Evolutionary conservation across 2,888 invertebrate genomes (phyloP).

Genomic region (Scotopteryx bipunctaria): DNA sequence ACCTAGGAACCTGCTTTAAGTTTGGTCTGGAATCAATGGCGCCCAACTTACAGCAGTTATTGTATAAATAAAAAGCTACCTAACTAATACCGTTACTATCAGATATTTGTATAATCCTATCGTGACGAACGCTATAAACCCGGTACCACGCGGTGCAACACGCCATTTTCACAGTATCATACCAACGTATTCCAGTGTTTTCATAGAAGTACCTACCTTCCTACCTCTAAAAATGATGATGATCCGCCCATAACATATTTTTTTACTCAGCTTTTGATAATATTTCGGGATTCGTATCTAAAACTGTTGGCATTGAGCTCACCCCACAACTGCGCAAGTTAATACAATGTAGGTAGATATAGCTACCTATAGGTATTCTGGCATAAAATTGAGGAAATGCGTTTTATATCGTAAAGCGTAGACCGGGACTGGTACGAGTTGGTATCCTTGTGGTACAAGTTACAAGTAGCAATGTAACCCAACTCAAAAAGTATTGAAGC

Average conservation of each 20-base stretch:
- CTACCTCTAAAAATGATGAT: no score
- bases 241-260: no score
- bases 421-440: conserved; percentile 56
- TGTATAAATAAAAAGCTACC: no score
- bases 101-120: conserved; percentile 19
- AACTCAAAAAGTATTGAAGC: no score
- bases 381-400: conserved; percentile 63
- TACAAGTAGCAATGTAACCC: no score
- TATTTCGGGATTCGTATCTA: no score
- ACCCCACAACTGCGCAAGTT: neutral
- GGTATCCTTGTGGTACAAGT: conserved; percentile 49
- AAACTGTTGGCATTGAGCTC: neutral
- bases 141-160: conserved; percentile 50
- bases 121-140: conserved; percentile 45
- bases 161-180: conserved; percentile 38
- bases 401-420: conserved; percentile 59
- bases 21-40: no score
- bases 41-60: no score
- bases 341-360: conserved; percentile 10
- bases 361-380: conserved; percentile 14
- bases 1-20: no score
- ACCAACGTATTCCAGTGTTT: conserved; percentile 20
- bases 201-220: no score
- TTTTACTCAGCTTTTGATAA: no score
- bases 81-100: no score